phyloP scores from a whole-genome alignment of 1,140 invertebrate genomes.

The Manduca sexta region DNA sequence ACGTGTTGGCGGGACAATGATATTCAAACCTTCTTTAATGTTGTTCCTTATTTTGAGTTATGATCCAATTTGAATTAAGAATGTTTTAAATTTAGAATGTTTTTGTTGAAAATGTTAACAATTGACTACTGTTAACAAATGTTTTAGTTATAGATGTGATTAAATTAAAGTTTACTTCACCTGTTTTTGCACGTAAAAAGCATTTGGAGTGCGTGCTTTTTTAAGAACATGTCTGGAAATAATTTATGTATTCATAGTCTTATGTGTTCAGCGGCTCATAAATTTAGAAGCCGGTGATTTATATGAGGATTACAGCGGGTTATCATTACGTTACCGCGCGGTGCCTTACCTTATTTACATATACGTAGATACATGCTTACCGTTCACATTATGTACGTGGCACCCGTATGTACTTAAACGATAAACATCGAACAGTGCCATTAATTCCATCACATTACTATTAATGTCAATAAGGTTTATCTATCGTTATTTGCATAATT shows the following conservation, averaged over 20 bases:
- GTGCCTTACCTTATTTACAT: too few relatives aligned
- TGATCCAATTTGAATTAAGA: background rate
- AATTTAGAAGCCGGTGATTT: slow-evolving; percentile 57
- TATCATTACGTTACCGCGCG: slow-evolving; percentile 28
- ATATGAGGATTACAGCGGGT: slow-evolving; percentile 53
- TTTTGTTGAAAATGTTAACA: background rate
- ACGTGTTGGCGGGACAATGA: slow-evolving; percentile 57
- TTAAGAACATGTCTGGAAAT: slow-evolving; percentile 34
- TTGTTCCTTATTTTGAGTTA: slow-evolving; percentile 3
- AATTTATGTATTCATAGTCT: slow-evolving; percentile 45
- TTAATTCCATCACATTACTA: too few relatives aligned
- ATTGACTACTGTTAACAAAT: background rate
- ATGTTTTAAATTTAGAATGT: background rate
- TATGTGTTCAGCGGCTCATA: slow-evolving; percentile 49
- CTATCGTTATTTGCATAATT: too few relatives aligned
- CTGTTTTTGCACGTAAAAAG: too few relatives aligned
- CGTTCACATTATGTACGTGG: too few relatives aligned
- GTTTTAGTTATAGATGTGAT: background rate
- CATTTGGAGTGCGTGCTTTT: slow-evolving; percentile 33
- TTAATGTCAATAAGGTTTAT: too few relatives aligned
- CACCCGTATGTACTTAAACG: too few relatives aligned
- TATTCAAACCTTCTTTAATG: slow-evolving; percentile 24
- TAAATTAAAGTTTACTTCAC: too few relatives aligned
- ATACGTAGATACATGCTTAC: too few relatives aligned
- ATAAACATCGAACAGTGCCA: too few relatives aligned